Percentiles rank a stretch among this genome's conserved stretches.
Evolutionary conservation across 2,113 vertebrate species (phyloP).

Genomic region (Rattus norvegicus): GRCr8 NC_086024.1:89477501-89478000

Average conservation of each 20-base stretch:
- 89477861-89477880: constrained; percentile 73
- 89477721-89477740: constrained; percentile 37
- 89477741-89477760: constrained; percentile 32
- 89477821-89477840: constrained; percentile 65
- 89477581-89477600: constrained; percentile 28
- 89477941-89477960: constrained; percentile 46
- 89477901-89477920: constrained; percentile 67
- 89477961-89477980: constrained; percentile 52
- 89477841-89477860: constrained; percentile 69
- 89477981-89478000: constrained; percentile 59
- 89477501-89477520: neutral
- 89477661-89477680: constrained; percentile 18
- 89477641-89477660: neutral
- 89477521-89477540: neutral
- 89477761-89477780: constrained; percentile 54
- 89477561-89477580: neutral
- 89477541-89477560: neutral
- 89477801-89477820: constrained; percentile 53
- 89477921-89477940: constrained; percentile 52
- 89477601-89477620: neutral
- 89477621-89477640: neutral
- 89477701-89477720: constrained; percentile 32
- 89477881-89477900: constrained; percentile 56
- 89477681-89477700: constrained; percentile 54
- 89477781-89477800: constrained; percentile 10